Percentiles rank a stretch among this genome's conserved stretches.
Conservation (phyloP, 2,113 vertebrate genomes). For the Ovis aries region DNA sequence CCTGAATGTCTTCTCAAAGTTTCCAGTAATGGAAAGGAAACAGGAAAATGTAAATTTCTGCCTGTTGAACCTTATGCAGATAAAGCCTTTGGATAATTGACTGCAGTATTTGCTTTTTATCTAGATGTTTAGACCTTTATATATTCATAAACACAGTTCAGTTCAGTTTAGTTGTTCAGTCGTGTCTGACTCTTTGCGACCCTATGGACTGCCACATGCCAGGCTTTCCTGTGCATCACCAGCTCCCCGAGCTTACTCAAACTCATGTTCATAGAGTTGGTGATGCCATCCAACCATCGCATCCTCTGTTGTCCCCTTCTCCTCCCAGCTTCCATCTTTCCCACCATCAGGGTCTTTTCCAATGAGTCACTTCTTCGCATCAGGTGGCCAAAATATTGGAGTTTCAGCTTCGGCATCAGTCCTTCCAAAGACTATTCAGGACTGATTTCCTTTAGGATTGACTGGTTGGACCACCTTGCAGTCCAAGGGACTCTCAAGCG, state of each 20-base stretch:
- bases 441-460: background rate
- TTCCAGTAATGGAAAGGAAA: background rate
- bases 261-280: background rate
- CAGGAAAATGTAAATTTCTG: background rate
- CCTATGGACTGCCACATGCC: background rate
- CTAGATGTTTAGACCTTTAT: constrained; percentile 11
- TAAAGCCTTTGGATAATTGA: constrained; percentile 12
- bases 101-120: background rate
- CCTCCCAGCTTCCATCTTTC: background rate
- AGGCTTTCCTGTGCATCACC: background rate
- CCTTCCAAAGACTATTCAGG: background rate
- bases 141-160: background rate
- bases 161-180: background rate
- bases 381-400: background rate
- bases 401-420: background rate
- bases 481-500: background rate
- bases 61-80: background rate
- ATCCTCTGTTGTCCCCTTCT: background rate
- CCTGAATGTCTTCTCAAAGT: background rate
- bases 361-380: background rate
- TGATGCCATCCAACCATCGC: background rate
- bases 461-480: background rate
- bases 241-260: background rate
- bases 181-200: background rate
- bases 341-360: background rate